Evolutionary conservation across 2,797 vertebrate genomes (phyloP), one percentile per base, ranked within the genome.

Genomic region (Acestrorhynchus altus): DNA sequence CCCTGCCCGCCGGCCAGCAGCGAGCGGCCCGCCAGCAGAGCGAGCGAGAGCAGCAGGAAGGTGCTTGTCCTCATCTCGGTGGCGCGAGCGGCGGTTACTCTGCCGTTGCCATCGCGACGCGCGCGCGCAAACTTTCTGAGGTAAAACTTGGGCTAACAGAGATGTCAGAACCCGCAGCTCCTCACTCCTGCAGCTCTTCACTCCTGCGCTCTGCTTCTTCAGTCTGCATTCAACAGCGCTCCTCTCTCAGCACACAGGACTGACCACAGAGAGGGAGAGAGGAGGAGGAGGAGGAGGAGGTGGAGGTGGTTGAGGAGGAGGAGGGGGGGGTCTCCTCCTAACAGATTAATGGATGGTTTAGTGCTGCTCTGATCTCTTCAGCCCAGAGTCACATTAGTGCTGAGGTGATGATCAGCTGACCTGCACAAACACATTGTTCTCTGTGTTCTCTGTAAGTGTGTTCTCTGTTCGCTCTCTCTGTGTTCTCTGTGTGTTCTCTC

Each of bases 211-310:
- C 11, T 20, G 60, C 10, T 64, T 22, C 22, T 10, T 4, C n/a
- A 42, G 61, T 13, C 12, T 35, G 31, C 31, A n/a, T n/a, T n/a
- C 31, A 6, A 2, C 1, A 44, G 1, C 61, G 61, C 2, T 26
- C 57, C 2, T 15, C 64, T n/a, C n/a, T n/a, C 59, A 69, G 40
- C 72, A 65, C 66, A 64, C 66, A 75, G 75, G 72, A 35, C 72
- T 80, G 72, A 75, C 57, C 78, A 64, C 47, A 46, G 47, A 46
- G 40, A 6, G 28, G 68, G 46, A 31, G 67, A 35, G 47, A 60
- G 46, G 61, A 31, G 77, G 77, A 67, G 71, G 71, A 79, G 64
- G 47, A 77, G 4, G 47, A 71, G 18, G 67, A 74, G 63, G 54
- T 60, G 77, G 20, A 65, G 63, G 18, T 8, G 39, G 24, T 10